A percentile compares a stretch with the other conserved stretches of the same genome.
Evolutionary conservation across 2,888 invertebrate genomes (phyloP).

Genomic region (Plagodis pulveraria): DNA sequence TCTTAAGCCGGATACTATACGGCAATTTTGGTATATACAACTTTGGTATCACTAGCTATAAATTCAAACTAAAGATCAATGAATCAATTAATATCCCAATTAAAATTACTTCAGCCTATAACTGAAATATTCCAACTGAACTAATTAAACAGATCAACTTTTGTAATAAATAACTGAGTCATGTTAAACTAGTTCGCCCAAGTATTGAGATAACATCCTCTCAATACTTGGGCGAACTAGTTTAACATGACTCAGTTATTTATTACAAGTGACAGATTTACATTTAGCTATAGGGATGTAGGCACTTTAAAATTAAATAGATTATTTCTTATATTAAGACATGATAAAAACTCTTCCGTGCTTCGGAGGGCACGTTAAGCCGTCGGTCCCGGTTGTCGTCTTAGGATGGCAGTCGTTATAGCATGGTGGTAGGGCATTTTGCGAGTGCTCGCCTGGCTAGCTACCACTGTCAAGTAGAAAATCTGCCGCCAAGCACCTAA

Average conservation of each 20-base stretch:
- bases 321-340: no score
- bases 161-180: slow-evolving; percentile 7
- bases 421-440: no score
- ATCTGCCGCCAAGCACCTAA: no score
- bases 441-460: no score
- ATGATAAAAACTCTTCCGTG: no score
- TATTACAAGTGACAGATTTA: background rate
- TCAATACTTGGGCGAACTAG: slow-evolving; percentile 1
- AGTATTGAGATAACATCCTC: background rate
- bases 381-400: no score
- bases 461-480: no score
- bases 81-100: background rate
- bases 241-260: slow-evolving; percentile 6
- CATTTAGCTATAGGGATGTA: no score
- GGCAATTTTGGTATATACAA: no score
- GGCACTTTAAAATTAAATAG: no score
- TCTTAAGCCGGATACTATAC: no score
- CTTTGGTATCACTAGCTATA: background rate
- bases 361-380: background rate
- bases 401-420: no score
- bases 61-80: background rate
- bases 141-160: slow-evolving; percentile 3
- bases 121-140: background rate
- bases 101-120: background rate
- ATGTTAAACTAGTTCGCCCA: slow-evolving; percentile 1